Conservation (phyloP, 2,797 vertebrate species). For the Muraenolepis orangiensis region DNA sequence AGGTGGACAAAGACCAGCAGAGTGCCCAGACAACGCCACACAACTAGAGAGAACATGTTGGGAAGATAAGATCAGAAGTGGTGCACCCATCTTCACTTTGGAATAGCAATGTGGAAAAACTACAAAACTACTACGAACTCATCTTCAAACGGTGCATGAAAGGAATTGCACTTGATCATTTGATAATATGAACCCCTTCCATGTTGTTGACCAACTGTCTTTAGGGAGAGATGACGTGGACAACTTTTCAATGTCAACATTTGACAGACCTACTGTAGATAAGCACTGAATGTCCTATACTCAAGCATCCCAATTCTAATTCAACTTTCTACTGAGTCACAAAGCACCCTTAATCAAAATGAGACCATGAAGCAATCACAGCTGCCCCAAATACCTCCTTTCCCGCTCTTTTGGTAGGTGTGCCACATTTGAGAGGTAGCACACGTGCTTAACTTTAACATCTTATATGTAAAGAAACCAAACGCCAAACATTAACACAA, state of each 20-base stretch:
- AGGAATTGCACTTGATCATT: not conserved
- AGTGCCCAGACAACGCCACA: constrained; percentile 92
- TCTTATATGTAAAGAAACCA: not conserved
- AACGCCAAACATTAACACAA: not conserved
- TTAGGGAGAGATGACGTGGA: not conserved
- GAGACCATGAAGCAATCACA: not conserved
- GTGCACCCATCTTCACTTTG: not conserved
- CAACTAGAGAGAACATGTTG: constrained; percentile 65
- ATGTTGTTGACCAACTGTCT: not conserved
- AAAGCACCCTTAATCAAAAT: not conserved
- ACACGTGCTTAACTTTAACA: not conserved
- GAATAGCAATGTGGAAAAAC: not conserved
- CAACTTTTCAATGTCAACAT: not conserved
- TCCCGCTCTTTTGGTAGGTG: not conserved
- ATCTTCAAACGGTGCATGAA: not conserved
- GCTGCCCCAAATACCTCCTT: not conserved
- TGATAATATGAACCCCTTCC: not conserved
- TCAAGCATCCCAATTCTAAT: not conserved
- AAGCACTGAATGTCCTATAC: not conserved
- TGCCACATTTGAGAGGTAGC: not conserved
- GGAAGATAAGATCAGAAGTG: not conserved
- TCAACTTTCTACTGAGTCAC: not conserved
- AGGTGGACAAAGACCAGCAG: constrained; percentile 92
- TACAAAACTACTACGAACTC: not conserved
- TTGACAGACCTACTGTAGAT: not conserved